A percentile compares a stretch with the other conserved stretches of the same genome.
Conservation (phyloP, 2,888 invertebrate species). For the Erebia palarica region DNA sequence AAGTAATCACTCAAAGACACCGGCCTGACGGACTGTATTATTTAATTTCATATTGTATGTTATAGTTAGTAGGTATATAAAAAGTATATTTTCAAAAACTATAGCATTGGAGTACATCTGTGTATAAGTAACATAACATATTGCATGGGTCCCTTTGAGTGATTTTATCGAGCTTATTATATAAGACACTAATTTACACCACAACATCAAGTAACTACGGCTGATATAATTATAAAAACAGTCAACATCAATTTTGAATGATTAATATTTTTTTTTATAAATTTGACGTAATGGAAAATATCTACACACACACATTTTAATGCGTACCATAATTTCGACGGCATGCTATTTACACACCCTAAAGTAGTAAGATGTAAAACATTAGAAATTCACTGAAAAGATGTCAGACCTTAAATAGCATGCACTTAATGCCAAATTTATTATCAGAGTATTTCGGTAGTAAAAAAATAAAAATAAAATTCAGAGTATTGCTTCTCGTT, state of each 20-base stretch:
- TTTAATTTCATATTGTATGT: constrained; percentile 27
- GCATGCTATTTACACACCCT: constrained; percentile 28
- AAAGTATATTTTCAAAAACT: constrained; percentile 38
- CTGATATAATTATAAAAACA: constrained; percentile 82
- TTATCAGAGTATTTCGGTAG: constrained; percentile 71
- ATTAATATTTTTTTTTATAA: constrained; percentile 73
- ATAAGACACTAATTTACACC: constrained; percentile 83
- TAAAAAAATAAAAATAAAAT: constrained; percentile 76
- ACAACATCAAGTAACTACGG: constrained; percentile 83
- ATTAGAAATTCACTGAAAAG: constrained; percentile 30
- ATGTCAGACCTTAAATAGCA: constrained; percentile 43
- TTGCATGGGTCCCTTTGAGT: constrained; percentile 56
- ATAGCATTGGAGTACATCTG: constrained; percentile 33
- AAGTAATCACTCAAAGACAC: constrained; percentile 73
- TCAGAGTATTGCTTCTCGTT: constrained; percentile 81
- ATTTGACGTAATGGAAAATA: constrained; percentile 79
- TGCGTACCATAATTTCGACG: constrained; percentile 59
- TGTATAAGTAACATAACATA: constrained; percentile 34
- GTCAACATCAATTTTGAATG: constrained; percentile 83
- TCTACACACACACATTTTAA: constrained; percentile 76
- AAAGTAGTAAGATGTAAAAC: constrained; percentile 24
- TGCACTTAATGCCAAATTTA: constrained; percentile 38
- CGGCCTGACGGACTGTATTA: constrained; percentile 25
- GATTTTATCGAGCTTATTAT: constrained; percentile 64
- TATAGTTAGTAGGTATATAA: constrained; percentile 32